phyloP scores from a whole-genome alignment of 1,140 invertebrate genomes.

The Eurytemora carolleeae region DNA sequence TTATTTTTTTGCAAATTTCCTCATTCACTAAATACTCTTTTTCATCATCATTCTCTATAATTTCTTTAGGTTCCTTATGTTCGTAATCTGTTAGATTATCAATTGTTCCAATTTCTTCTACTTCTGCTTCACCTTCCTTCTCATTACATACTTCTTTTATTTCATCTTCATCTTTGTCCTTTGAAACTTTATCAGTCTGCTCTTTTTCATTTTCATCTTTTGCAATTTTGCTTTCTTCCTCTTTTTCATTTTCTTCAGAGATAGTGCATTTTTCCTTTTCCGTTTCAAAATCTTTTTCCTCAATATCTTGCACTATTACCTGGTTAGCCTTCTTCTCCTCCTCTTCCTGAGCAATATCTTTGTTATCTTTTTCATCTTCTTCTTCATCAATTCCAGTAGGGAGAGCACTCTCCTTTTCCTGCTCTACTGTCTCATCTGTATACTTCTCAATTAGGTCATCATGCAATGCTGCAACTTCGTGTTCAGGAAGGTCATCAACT shows the following conservation, averaged over 20 bases:
- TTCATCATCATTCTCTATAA: background rate
- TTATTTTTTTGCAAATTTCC: no score
- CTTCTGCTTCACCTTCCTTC: slow-evolving; percentile 8
- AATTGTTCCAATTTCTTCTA: slow-evolving; percentile 2
- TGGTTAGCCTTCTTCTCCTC: slow-evolving; percentile 11
- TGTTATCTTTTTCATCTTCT: slow-evolving; percentile 18
- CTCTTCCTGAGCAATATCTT: slow-evolving; percentile 16
- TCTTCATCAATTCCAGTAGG: slow-evolving; percentile 12
- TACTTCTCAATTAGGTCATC: slow-evolving; percentile 17
- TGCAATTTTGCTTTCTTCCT: slow-evolving; percentile 4
- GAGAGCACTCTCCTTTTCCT: background rate
- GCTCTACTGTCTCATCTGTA: slow-evolving; percentile 7
- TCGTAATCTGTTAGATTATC: slow-evolving; percentile 8
- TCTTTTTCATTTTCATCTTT: slow-evolving; percentile 7
- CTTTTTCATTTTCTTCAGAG: no score
- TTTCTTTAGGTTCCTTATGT: background rate
- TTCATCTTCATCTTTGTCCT: slow-evolving; percentile 5
- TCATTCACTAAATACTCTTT: no score
- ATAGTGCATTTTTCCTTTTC: no score
- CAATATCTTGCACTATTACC: slow-evolving; percentile 9
- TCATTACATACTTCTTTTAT: slow-evolving; percentile 5
- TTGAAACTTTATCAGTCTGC: background rate
- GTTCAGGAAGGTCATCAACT: slow-evolving; percentile 22
- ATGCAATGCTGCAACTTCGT: slow-evolving; percentile 20
- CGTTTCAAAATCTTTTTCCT: no score